Conservation (phyloP, 2,888 invertebrate species). For the Cheilosia variabilis region DNA sequence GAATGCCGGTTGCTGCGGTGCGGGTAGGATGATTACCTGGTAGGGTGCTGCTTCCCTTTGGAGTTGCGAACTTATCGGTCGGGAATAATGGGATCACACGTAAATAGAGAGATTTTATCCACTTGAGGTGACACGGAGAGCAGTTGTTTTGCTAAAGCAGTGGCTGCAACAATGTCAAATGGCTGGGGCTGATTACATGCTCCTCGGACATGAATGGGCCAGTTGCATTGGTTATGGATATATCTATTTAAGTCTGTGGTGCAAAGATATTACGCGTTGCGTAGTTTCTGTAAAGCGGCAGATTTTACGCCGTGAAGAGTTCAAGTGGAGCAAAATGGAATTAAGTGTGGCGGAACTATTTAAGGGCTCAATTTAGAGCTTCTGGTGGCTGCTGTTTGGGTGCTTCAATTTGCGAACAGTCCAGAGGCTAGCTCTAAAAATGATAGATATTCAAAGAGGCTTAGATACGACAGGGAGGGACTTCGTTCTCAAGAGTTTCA, state of each 20-base stretch:
- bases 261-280: conserved; percentile 31
- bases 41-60: conserved; percentile 55
- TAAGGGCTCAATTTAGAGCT: too few relatives aligned
- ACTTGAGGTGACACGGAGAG: conserved; percentile 51
- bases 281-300: conserved; percentile 48
- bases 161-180: conserved; percentile 65
- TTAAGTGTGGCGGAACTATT: background rate
- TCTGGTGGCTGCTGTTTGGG: too few relatives aligned
- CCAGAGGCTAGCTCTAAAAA: too few relatives aligned
- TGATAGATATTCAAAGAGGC: too few relatives aligned
- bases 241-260: background rate
- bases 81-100: conserved; percentile 53
- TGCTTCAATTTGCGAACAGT: too few relatives aligned
- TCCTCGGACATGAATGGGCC: conserved; percentile 66
- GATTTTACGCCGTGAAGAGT: background rate
- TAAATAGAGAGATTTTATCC: conserved; percentile 70
- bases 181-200: conserved; percentile 72
- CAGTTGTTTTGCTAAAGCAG: conserved; percentile 15
- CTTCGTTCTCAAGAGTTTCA: too few relatives aligned
- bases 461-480: too few relatives aligned
- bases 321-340: conserved; percentile 5
- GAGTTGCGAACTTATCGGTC: conserved; percentile 51
- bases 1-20: background rate
- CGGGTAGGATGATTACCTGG: conserved; percentile 25
- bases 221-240: conserved; percentile 13